Evolutionary conservation across 2,888 invertebrate species (phyloP).

Genomic region (Rhopalosiphum nymphaeae): DNA sequence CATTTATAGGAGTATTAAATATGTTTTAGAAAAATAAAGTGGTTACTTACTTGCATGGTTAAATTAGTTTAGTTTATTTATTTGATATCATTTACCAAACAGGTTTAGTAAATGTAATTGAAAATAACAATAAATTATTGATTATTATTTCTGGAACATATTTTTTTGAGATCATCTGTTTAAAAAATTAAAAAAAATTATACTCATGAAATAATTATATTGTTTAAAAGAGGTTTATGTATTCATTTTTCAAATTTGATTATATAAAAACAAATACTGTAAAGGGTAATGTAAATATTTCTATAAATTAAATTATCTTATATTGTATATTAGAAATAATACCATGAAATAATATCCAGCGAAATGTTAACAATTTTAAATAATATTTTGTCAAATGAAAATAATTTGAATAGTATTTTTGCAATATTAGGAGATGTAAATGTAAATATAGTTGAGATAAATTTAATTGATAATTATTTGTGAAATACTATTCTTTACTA

Average conservation of each 20-base stretch:
- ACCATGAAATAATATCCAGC: background rate
- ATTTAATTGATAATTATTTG: background rate
- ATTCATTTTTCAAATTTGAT: background rate
- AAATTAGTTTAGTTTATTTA: background rate
- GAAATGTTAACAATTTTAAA: no score
- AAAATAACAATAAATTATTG: background rate
- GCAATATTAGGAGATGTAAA: no score
- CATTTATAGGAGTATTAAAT: slow-evolving; percentile 16
- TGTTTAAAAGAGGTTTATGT: background rate
- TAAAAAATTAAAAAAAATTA: background rate
- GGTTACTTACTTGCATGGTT: slow-evolving; percentile 30
- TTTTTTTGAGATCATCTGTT: background rate
- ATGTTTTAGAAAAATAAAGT: slow-evolving; percentile 37
- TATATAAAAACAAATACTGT: background rate
- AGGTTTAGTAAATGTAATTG: background rate
- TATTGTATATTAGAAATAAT: background rate
- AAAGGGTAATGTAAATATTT: background rate
- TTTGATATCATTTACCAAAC: background rate
- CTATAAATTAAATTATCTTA: background rate
- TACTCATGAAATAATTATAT: background rate
- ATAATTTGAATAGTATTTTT: no score
- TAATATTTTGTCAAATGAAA: no score
- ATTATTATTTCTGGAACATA: background rate
- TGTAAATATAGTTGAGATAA: no score
- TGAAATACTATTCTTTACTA: no score